Base-by-base conservation (phyloP, 2,113 vertebrate genomes). In the Cyphomyrus plagiostoma region DNA sequence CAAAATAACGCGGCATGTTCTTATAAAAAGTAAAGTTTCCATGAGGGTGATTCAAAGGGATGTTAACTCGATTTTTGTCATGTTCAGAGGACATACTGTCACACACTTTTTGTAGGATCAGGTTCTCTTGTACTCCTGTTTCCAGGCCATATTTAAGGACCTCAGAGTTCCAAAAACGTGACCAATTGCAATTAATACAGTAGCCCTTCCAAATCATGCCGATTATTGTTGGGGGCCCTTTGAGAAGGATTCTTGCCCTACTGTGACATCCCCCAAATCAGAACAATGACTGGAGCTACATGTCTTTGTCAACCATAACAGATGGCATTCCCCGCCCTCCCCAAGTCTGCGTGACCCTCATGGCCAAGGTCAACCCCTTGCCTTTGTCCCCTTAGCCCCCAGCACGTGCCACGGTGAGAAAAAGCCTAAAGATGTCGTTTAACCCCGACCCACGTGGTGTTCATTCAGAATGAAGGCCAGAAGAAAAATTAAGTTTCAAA, bases 281-380 rank as follows among this genome's bases (percentile, higher is more conserved):
- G 91, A 92, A 95, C 94, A 95, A 94, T 95, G 93, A 94, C 94
- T 91, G 91, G 50, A 90, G 94, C 62, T 30, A 95, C 94, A 95
- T 89, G 88, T 94, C 93, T 91, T 93, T 90, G 19, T 93, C 92
- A 91, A 91, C 93, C 89, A 86, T 91, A 93, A 95, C 96, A 96
- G 95, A 96, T 96, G 96, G 95, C 94, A 91, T 90, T 90, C 90
- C 94, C 53, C 45, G 13, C 94, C 91, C 91, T 90, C 91, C 94
- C 86, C 90, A 91, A 91, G 91, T 90, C 90, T 90, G 26, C 58
- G 90, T 87, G 88, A 52, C 92, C 91, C 92, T 91, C 93, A 92
- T 94, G 92, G 93, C 94, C 94, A 96, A 95, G 95, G 95, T 95
- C 95, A 95, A 90, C 90, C 92, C 82, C 88, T 89, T 93, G 93